A percentile compares a stretch with the other conserved stretches of the same genome.
These are phyloP conservation scores for Drosophila punjabiensis DNA, from an alignment of 1,140 invertebrate genomes.

Conservation along the genomic window DNA sequence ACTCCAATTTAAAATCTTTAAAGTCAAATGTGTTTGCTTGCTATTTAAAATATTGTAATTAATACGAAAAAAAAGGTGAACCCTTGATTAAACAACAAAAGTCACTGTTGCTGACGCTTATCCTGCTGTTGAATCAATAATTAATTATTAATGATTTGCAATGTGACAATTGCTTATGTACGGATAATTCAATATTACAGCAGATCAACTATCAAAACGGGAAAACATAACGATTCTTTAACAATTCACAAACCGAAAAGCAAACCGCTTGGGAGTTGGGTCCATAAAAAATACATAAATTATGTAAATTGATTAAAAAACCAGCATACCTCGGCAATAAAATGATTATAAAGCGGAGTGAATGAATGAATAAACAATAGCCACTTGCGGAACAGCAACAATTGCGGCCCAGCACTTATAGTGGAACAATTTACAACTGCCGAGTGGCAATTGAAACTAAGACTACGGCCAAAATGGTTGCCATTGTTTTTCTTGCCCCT, in stretches of 20 bases:
- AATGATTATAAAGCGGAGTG: slow-evolving; percentile 38
- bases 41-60: background rate
- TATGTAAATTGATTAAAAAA: slow-evolving; percentile 53
- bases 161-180: slow-evolving; percentile 34
- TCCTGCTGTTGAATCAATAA: slow-evolving; percentile 21
- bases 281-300: slow-evolving; percentile 46
- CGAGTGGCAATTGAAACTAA: slow-evolving; percentile 62
- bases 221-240: slow-evolving; percentile 28
- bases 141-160: slow-evolving; percentile 44
- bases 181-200: slow-evolving; percentile 41
- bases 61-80: background rate
- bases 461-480: slow-evolving; percentile 35
- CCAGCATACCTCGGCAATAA: slow-evolving; percentile 51
- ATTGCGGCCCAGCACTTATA: slow-evolving; percentile 28
- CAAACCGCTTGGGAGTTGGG: slow-evolving; percentile 9
- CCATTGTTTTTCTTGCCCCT: slow-evolving; percentile 18
- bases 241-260: slow-evolving; percentile 40
- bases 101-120: background rate
- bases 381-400: slow-evolving; percentile 43
- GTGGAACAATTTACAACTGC: slow-evolving; percentile 62
- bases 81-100: slow-evolving; percentile 1
- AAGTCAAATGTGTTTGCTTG: background rate
- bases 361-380: slow-evolving; percentile 51
- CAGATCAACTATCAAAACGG: slow-evolving; percentile 45
- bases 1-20: background rate